A percentile compares a stretch with the other conserved stretches of the same genome.
Conservation (phyloP, 2,888 invertebrate species). For the Caenorhabditis sinica region DNA sequence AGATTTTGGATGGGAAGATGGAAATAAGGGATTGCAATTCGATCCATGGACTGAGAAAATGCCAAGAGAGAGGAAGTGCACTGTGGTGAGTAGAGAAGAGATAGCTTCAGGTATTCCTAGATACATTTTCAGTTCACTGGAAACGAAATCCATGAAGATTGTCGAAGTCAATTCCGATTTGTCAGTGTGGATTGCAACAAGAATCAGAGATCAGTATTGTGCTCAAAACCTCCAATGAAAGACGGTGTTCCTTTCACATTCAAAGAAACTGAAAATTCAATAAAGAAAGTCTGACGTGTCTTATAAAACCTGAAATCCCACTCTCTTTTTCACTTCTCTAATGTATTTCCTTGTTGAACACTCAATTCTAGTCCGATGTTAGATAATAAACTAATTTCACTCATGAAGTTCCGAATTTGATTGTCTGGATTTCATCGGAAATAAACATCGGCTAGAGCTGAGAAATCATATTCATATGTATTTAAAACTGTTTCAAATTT, state of each 20-base stretch:
- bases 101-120: too few relatives aligned
- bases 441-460: conserved; percentile 53
- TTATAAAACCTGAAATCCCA: not conserved
- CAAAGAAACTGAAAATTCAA: conserved; percentile 46
- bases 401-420: conserved; percentile 16
- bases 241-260: conserved; percentile 34
- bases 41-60: conserved; percentile 62
- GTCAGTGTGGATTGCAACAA: conserved; percentile 50
- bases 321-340: conserved; percentile 31
- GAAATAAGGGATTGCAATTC: conserved; percentile 26
- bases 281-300: conserved; percentile 21
- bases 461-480: not conserved
- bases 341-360: conserved; percentile 42
- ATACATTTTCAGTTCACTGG: conserved; percentile 52
- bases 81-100: conserved; percentile 26
- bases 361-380: conserved; percentile 50
- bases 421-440: conserved; percentile 27
- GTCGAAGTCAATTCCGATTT: conserved; percentile 56
- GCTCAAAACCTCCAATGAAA: conserved; percentile 53
- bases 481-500: not conserved
- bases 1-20: conserved; percentile 58
- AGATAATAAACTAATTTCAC: conserved; percentile 57
- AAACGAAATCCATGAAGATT: conserved; percentile 56
- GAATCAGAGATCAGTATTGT: conserved; percentile 44
- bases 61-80: conserved; percentile 48